Conservation (phyloP, 2,113 vertebrate species). For the Ibidorhyncha struthersii region DNA sequence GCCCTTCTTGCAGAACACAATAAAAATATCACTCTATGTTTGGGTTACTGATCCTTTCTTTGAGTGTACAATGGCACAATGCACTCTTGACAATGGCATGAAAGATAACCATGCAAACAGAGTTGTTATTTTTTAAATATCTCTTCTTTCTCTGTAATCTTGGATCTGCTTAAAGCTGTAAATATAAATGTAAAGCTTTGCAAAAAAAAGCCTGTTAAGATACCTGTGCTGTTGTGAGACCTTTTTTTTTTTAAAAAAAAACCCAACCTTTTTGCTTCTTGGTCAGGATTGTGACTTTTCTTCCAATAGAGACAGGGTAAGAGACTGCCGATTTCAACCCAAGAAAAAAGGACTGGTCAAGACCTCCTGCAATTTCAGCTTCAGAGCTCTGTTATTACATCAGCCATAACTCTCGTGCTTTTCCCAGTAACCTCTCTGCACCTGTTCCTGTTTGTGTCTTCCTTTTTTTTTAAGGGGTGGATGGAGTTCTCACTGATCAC, state of each 20-base stretch:
- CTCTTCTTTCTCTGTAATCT: neutral
- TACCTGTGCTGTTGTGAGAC: neutral
- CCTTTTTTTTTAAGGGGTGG: neutral
- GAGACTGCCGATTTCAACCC: neutral
- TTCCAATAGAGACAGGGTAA: neutral
- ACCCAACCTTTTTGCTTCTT: neutral
- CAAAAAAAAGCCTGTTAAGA: neutral
- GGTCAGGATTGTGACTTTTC: neutral
- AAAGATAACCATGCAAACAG: neutral
- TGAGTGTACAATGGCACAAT: neutral
- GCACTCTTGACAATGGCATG: neutral
- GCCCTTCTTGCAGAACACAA: neutral
- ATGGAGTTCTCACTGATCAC: neutral
- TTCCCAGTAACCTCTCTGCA: neutral
- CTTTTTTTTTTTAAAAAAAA: neutral
- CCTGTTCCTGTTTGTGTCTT: neutral
- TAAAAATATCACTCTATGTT: neutral
- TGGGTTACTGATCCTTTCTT: neutral
- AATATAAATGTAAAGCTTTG: neutral
- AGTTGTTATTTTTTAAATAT: neutral
- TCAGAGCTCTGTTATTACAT: neutral
- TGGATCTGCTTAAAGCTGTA: neutral
- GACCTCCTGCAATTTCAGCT: neutral
- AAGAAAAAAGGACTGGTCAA: neutral
- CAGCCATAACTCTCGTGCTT: neutral